These are phyloP conservation scores for Anarsia innoxiella DNA, from an alignment of 2,888 invertebrate genomes.

Conservation along the genomic window DNA sequence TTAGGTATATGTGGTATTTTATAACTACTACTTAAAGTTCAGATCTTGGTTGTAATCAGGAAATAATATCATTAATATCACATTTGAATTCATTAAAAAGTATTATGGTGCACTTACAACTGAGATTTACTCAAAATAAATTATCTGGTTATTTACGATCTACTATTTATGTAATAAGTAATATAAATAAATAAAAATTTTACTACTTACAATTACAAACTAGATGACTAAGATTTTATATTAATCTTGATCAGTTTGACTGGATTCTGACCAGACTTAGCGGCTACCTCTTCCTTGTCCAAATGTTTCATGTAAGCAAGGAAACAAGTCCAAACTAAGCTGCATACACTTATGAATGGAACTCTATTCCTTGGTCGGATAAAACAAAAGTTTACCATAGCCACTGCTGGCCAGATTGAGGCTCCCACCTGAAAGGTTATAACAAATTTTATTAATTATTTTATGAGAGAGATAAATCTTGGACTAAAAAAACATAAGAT, in stretches of 20 bases:
- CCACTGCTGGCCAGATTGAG: constrained; percentile 83
- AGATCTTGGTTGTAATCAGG: no score
- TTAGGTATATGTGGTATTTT: no score
- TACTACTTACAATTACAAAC: neutral
- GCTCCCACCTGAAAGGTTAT: constrained; percentile 77
- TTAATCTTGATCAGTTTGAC: constrained; percentile 30
- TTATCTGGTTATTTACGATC: no score
- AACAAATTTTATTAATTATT: neutral
- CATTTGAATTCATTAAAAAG: no score
- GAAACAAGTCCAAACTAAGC: constrained; percentile 86
- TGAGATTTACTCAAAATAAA: no score
- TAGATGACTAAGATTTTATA: constrained; percentile 23
- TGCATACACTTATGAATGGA: constrained; percentile 83
- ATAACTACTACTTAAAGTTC: no score
- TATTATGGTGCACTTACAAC: no score
- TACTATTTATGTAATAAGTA: no score
- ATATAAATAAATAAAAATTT: neutral
- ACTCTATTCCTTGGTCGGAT: constrained; percentile 85
- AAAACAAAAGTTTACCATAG: constrained; percentile 82
- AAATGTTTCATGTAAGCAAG: constrained; percentile 86
- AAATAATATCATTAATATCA: no score
- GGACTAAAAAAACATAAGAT: no score
- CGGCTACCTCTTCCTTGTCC: constrained; percentile 46
- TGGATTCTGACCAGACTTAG: constrained; percentile 27
- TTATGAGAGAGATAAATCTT: no score